Evolutionary conservation across 2,113 vertebrate genomes (phyloP), one percentile per base, ranked within the genome.

Genomic region (Copsychus sechellarum): DNA sequence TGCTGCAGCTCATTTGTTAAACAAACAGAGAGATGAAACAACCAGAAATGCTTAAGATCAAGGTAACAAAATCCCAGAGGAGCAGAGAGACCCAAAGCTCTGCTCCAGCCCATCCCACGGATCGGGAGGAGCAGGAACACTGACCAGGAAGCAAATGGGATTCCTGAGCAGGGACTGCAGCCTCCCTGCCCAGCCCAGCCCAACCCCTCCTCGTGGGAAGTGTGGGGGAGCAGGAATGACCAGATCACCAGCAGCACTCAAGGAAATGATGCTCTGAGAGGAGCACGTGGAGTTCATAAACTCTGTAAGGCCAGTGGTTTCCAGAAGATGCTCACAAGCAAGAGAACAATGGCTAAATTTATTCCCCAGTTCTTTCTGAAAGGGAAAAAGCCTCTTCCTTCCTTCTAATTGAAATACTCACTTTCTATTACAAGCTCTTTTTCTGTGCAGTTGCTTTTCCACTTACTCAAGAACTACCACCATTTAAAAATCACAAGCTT

Each of bases 21-120:
- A 94, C 93, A 96, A 90, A 96, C 91, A 51, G 2, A 19, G 62
- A 91, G 71, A 93, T 90, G 88, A 88, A 96, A 95, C 78, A 8
- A 62, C 1, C 2, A 80, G 56, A 94, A 96, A 96, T 24, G 11
- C 82, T 61, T 29, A 1, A 88, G 60, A 92, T 88, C 60, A 81
- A 88, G 87, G 87, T 70, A 96, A 85, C 14, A 15, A 81, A 92
- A 71, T 12, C 60, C 43, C 82, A 58, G 71, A 36, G 77, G 64
- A 62, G 65, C 38, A 25, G n/a, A 31, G 71, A 73, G 82, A 58
- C 13, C 13, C n/a, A 12, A 69, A 50, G 87, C 65, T 90, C 60
- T 1, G 1, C 56, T 69, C 82, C 0, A 5, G 85, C 87, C 73
- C 79, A 7, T 14, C 64, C 38, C 88, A 69, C 28, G 0, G 28